phyloP scores from a whole-genome alignment of 2,888 invertebrate species.

The Dastarcus helophoroides region DNA sequence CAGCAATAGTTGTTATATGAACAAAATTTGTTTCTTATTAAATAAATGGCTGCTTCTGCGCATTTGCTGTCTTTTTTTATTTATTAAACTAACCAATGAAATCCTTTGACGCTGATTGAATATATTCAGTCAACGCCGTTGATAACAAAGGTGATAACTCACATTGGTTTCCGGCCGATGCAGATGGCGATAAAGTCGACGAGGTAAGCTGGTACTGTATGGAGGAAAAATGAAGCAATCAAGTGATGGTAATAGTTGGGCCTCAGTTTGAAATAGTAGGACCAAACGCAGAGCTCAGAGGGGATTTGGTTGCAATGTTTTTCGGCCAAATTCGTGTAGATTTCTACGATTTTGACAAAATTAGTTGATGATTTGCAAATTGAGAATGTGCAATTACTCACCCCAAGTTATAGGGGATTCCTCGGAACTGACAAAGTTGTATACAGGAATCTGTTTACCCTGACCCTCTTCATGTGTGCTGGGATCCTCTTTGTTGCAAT shows the following conservation, averaged over 20 bases:
- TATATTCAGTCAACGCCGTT: no score
- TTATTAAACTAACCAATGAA: no score
- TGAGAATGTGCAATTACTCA: conserved; percentile 32
- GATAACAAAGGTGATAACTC: no score
- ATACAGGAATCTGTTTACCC: conserved; percentile 49
- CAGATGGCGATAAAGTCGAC: conserved; percentile 44
- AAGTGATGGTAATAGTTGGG: conserved; percentile 43
- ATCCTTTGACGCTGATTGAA: neutral
- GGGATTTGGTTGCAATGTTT: conserved; percentile 45
- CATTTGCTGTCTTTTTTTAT: no score
- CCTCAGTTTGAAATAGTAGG: conserved; percentile 50
- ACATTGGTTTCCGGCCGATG: conserved; percentile 54
- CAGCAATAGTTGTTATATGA: no score
- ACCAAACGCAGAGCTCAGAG: conserved; percentile 48
- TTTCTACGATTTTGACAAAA: conserved; percentile 34
- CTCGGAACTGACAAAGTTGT: conserved; percentile 75
- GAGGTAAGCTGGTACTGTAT: conserved; percentile 50
- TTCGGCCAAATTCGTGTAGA: conserved; percentile 45
- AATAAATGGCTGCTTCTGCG: no score
- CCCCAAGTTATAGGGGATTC: conserved; percentile 76
- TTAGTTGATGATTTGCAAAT: no score
- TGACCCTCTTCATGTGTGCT: neutral
- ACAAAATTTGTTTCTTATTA: no score
- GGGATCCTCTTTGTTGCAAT: no score
- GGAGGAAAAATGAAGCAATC: conserved; percentile 47